phyloP scores from a whole-genome alignment of 1,140 invertebrate genomes.

The Cyrtorhinus lividipennis region DNA sequence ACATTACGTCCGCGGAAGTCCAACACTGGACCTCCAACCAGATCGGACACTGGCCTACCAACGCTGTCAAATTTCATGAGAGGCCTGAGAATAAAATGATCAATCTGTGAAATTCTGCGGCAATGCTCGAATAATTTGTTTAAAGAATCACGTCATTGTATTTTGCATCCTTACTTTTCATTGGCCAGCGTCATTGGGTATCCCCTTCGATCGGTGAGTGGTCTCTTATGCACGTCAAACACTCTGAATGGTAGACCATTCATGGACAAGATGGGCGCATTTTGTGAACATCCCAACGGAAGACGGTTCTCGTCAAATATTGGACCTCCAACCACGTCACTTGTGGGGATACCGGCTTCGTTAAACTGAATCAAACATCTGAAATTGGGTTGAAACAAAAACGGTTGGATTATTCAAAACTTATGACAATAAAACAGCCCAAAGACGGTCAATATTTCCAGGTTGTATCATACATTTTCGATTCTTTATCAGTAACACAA shows the following conservation, averaged over 20 bases:
- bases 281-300: not conserved
- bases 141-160: no score
- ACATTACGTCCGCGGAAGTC: not conserved
- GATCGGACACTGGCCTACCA: not conserved
- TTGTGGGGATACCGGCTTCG: not conserved
- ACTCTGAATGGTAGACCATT: not conserved
- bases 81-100: not conserved
- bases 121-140: no score
- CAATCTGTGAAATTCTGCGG: no score
- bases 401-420: no score
- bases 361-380: not conserved
- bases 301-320: not conserved
- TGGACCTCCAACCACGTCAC: not conserved
- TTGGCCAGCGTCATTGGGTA: not conserved
- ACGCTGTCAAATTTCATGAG: not conserved
- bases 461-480: no score
- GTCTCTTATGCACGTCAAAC: not conserved
- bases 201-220: not conserved
- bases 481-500: no score
- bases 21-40: not conserved
- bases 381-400: no score
- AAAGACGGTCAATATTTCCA: no score
- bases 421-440: no score
- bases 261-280: not conserved
- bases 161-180: not conserved